Conservation (phyloP, 2,113 vertebrate species). For the Marmota flaviventris region DNA sequence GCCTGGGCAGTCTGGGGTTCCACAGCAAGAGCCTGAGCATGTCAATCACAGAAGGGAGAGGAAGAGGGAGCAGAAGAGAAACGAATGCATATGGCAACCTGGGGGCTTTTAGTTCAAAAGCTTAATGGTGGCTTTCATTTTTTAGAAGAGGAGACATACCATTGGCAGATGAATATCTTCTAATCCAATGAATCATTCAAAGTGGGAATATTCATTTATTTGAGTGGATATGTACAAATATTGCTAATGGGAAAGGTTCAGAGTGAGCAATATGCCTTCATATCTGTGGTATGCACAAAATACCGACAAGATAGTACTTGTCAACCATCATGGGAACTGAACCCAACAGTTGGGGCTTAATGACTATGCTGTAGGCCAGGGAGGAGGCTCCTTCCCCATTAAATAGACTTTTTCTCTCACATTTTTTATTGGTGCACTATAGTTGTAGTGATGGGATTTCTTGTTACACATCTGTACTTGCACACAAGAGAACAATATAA, state of each 20-base stretch:
- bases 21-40: neutral
- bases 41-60: neutral
- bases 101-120: neutral
- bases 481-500: too few relatives aligned
- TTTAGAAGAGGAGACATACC: neutral
- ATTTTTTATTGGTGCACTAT: too few relatives aligned
- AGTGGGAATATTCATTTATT: slow-evolving; percentile 4
- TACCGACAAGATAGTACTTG: neutral
- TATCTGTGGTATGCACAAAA: neutral
- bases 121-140: neutral
- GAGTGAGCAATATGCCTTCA: neutral
- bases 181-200: neutral
- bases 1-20: neutral
- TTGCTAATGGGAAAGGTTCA: neutral
- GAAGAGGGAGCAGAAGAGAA: too few relatives aligned
- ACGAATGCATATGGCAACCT: neutral
- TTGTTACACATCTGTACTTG: too few relatives aligned
- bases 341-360: neutral
- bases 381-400: too few relatives aligned
- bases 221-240: neutral
- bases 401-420: too few relatives aligned
- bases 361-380: neutral
- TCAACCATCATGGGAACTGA: neutral
- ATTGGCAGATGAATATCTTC: neutral
- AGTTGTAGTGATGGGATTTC: too few relatives aligned